phyloP scores from a whole-genome alignment of 2,888 invertebrate genomes.

The Calameuta idolon region DNA sequence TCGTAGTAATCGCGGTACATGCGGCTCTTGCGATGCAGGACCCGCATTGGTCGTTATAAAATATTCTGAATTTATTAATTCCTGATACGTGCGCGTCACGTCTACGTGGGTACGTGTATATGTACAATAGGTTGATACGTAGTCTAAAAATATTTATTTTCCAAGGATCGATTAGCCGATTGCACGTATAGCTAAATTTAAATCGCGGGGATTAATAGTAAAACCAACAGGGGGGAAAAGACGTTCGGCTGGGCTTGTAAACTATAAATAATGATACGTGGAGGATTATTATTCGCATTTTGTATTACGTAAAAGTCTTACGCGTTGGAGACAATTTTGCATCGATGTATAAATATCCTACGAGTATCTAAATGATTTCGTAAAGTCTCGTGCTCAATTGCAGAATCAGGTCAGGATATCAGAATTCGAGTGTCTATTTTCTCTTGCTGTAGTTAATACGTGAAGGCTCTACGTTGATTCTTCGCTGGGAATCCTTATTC shows the following conservation, averaged over 20 bases:
- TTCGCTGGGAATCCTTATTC: not conserved
- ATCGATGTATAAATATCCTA: not conserved
- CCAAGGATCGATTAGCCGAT: too few relatives aligned
- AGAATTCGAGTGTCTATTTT: not conserved
- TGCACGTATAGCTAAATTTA: not conserved
- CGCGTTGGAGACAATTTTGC: not conserved
- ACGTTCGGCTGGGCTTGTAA: not conserved
- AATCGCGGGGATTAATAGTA: not conserved
- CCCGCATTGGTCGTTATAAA: conserved; percentile 50
- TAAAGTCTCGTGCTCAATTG: not conserved
- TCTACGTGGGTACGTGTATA: not conserved
- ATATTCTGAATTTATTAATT: conserved; percentile 53
- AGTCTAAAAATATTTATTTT: not conserved
- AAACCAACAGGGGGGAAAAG: not conserved
- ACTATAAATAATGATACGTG: not conserved
- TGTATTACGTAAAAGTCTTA: not conserved
- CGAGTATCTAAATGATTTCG: not conserved
- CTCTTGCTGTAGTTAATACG: not conserved
- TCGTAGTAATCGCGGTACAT: not conserved
- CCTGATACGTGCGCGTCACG: not conserved
- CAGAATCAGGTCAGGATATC: not conserved
- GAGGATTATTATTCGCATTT: not conserved
- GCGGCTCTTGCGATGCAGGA: conserved; percentile 10
- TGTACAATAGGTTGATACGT: not conserved
- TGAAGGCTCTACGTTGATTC: not conserved